Percentiles rank a stretch among this genome's conserved stretches.
These are phyloP conservation scores for Cyprinodon tularosa DNA, from an alignment of 2,113 vertebrate genomes.

Conservation along the genomic window DNA sequence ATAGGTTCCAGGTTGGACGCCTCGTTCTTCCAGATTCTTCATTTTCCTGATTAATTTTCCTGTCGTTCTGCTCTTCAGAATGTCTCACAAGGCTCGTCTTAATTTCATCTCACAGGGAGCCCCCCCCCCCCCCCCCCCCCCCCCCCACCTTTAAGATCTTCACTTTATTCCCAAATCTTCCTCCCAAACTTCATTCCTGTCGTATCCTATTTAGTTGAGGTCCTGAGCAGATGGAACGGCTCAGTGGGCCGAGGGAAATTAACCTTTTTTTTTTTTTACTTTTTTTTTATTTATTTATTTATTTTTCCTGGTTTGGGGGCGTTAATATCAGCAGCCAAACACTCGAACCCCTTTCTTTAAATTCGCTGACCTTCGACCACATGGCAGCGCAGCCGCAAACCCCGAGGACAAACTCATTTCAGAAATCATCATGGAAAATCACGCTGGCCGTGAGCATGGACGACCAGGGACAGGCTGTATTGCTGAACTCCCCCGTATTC, in stretches of 20 bases:
- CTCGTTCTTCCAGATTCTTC: constrained; percentile 44
- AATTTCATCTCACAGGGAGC: constrained; percentile 53
- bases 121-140: constrained; percentile 11
- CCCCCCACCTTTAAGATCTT: constrained; percentile 26
- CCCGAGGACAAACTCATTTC: constrained; percentile 59
- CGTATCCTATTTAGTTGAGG: constrained; percentile 48
- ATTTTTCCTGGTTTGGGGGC: constrained; percentile 2
- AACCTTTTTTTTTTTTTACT: constrained; percentile 21
- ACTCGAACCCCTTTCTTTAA: constrained; percentile 41
- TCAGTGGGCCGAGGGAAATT: constrained; percentile 13
- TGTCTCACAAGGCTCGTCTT: constrained; percentile 39
- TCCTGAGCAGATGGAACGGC: constrained; percentile 48
- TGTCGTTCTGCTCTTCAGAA: constrained; percentile 36
- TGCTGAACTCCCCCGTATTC: constrained; percentile 57
- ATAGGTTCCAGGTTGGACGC: constrained; percentile 37
- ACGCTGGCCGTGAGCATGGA: constrained; percentile 21
- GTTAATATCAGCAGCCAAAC: constrained; percentile 56
- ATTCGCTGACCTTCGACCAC: constrained; percentile 37
- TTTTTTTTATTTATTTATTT: not conserved
- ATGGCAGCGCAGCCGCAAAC: constrained; percentile 29
- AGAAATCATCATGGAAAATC: constrained; percentile 53
- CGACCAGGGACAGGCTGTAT: constrained; percentile 36
- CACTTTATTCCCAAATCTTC: constrained; percentile 49
- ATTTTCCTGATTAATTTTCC: constrained; percentile 61
- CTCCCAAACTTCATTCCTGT: constrained; percentile 51